These are phyloP conservation scores for Heteractis magnifica DNA, from an alignment of 92 coral and sea anemone species.

Conservation along the genomic window DNA sequence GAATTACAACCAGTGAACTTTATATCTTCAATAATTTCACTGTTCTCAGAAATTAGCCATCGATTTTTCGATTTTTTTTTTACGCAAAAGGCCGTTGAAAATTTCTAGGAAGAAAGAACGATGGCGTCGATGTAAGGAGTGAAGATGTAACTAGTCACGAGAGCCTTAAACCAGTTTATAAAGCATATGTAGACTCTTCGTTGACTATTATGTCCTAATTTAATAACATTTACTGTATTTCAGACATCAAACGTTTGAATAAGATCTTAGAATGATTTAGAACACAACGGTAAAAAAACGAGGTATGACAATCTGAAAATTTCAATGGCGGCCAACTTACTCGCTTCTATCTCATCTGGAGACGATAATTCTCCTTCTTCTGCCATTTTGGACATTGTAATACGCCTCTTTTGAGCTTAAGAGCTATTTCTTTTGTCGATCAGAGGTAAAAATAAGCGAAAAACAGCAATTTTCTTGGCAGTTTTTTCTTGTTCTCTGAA, in stretches of 20 bases:
- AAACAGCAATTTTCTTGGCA: background rate
- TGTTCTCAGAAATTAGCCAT: no score
- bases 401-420: background rate
- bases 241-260: background rate
- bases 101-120: background rate
- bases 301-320: background rate
- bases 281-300: background rate
- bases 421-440: background rate
- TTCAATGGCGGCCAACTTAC: conserved; percentile 50
- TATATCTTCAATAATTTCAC: no score
- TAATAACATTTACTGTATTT: background rate
- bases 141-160: background rate
- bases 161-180: background rate
- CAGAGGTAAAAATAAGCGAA: background rate
- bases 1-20: no score
- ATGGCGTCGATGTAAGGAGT: background rate
- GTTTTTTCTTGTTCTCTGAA: background rate
- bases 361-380: conserved; percentile 99
- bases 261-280: background rate
- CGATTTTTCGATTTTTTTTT: no score
- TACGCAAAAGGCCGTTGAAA: background rate
- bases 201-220: background rate
- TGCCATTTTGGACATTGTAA: conserved; percentile 45
- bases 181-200: background rate
- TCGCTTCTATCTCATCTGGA: conserved; percentile 90